Percentiles rank a stretch among this genome's conserved stretches.
These are phyloP conservation scores for Babyrousa celebensis DNA, from an alignment of 2,797 vertebrate genomes.

Conservation along the genomic window DNA sequence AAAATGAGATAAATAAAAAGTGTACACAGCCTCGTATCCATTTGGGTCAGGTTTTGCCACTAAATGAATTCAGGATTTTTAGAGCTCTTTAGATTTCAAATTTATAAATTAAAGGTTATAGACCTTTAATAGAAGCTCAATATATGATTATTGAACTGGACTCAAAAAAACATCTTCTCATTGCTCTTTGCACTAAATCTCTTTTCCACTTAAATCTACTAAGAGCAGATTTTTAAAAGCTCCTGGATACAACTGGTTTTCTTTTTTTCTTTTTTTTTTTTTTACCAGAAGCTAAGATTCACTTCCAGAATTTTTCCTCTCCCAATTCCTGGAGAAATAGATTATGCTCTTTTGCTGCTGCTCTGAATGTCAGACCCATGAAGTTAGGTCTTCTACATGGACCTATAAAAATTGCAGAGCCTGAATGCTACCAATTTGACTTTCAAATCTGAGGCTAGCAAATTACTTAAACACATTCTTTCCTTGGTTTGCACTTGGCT, in stretches of 20 bases:
- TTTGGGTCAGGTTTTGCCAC: not conserved
- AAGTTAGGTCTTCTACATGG: not conserved
- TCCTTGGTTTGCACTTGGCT: not conserved
- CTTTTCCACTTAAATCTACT: slow-evolving; percentile 29
- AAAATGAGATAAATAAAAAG: not conserved
- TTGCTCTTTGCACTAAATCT: slow-evolving; percentile 2
- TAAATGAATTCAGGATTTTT: slow-evolving; percentile 22
- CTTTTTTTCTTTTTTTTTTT: not conserved
- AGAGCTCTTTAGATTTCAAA: not conserved
- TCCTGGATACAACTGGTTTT: not conserved
- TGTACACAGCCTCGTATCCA: not conserved
- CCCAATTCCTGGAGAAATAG: not conserved
- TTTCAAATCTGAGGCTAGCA: not conserved
- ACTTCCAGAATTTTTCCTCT: not conserved
- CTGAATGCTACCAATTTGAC: not conserved
- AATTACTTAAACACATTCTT: not conserved
- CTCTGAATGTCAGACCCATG: not conserved
- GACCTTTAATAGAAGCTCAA: slow-evolving; percentile 3
- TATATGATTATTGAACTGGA: slow-evolving; percentile 3
- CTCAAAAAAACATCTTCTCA: slow-evolving; percentile 15
- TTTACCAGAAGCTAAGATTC: slow-evolving; percentile 25
- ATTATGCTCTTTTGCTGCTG: not conserved
- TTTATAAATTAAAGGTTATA: not conserved
- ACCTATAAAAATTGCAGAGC: not conserved
- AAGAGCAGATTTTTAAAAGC: not conserved